These are phyloP conservation scores for Rhynchopsitta pachyrhyncha DNA, from an alignment of 2,113 vertebrate species.

Conservation along the genomic window DNA sequence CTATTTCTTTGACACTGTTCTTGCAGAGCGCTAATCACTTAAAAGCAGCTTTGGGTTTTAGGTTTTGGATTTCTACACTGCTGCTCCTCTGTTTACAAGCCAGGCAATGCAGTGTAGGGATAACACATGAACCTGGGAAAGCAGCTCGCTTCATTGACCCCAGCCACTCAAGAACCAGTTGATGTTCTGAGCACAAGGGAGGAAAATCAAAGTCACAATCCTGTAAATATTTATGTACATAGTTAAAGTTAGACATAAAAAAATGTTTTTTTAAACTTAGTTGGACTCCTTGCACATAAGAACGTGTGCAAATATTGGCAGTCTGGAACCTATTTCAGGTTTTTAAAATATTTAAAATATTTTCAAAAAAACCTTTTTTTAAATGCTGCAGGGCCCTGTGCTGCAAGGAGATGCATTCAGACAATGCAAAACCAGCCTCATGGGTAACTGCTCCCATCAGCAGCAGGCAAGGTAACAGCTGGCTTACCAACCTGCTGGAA, in stretches of 20 bases:
- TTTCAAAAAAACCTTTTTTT: background rate
- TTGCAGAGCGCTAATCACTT: background rate
- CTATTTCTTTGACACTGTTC: background rate
- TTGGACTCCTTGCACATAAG: background rate
- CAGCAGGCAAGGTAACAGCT: background rate
- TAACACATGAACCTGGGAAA: background rate
- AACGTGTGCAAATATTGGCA: conserved; percentile 3
- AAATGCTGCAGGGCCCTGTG: background rate
- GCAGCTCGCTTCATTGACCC: background rate
- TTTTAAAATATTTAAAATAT: background rate
- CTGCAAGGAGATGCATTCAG: background rate
- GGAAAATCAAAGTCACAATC: background rate
- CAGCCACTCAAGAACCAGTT: background rate
- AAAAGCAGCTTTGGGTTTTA: conserved; percentile 22
- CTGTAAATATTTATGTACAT: conserved; percentile 14
- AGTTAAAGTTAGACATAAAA: background rate
- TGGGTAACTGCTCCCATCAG: background rate
- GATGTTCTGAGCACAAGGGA: background rate
- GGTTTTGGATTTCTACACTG: background rate
- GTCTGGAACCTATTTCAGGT: background rate
- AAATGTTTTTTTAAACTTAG: background rate
- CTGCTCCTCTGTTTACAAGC: background rate
- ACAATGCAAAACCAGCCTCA: rapidly evolving
- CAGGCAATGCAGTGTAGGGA: background rate
- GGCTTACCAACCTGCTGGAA: background rate